A percentile compares a stretch with the other conserved stretches of the same genome.
phyloP scores from a whole-genome alignment of 2,797 vertebrate species.

The Euphonia xanthogaster region DNA sequence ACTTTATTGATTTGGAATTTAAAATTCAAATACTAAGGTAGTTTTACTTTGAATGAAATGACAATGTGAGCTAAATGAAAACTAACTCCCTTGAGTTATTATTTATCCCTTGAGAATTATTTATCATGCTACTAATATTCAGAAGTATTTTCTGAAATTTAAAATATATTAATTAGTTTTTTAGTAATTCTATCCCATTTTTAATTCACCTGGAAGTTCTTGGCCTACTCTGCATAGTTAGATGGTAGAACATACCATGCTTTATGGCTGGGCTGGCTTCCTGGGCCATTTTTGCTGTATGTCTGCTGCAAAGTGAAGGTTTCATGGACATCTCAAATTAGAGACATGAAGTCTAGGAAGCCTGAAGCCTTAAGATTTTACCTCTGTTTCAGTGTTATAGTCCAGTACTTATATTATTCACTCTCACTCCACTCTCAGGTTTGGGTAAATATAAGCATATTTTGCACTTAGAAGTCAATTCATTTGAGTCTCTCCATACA shows the following conservation, averaged over 20 bases:
- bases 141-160: neutral
- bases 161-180: neutral
- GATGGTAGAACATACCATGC: neutral
- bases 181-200: neutral
- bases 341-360: neutral
- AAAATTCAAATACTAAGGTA: neutral
- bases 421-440: neutral
- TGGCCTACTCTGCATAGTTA: neutral
- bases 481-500: neutral
- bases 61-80: neutral
- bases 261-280: neutral
- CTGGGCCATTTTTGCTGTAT: neutral
- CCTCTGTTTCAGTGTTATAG: neutral
- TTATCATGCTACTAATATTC: neutral
- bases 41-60: neutral
- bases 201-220: neutral
- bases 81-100: neutral
- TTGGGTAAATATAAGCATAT: slow-evolving; percentile 15
- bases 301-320: neutral
- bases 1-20: neutral
- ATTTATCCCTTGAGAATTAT: neutral
- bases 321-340: neutral
- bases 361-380: neutral
- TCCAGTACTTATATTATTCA: neutral
- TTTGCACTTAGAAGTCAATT: slow-evolving; percentile 43